Evolutionary conservation across 37 sponge, comb jelly and placozoan genomes (phyloP).

Genomic region (Amphimedon queenslandica): DNA sequence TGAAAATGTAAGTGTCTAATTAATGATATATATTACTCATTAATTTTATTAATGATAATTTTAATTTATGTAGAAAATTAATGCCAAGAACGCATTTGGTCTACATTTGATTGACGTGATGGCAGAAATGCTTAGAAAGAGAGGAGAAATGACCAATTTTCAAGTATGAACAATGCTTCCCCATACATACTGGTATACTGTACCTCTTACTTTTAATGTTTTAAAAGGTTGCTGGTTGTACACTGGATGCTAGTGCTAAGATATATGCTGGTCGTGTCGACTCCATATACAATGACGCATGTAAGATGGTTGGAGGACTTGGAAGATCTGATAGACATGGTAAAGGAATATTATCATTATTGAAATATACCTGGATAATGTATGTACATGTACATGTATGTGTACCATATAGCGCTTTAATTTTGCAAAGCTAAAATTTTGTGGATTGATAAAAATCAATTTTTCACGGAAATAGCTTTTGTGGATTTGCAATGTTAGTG

Average conservation of each 20-base stretch:
- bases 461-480: too few relatives aligned
- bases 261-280: constrained; percentile 98
- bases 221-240: constrained; percentile 90
- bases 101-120: constrained; percentile 94
- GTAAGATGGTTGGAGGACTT: constrained; percentile 82
- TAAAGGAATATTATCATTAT: too few relatives aligned
- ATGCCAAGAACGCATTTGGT: constrained; percentile 97
- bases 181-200: too few relatives aligned
- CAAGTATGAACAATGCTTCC: too few relatives aligned
- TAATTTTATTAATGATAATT: neutral
- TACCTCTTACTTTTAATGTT: too few relatives aligned
- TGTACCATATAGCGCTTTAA: too few relatives aligned
- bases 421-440: too few relatives aligned
- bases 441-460: too few relatives aligned
- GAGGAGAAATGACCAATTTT: constrained; percentile 87
- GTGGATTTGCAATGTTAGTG: too few relatives aligned
- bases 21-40: too few relatives aligned
- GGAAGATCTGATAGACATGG: constrained; percentile 31
- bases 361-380: too few relatives aligned
- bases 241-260: constrained; percentile 98
- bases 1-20: constrained; percentile 86
- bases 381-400: too few relatives aligned
- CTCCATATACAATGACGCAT: constrained; percentile 89
- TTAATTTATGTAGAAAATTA: constrained; percentile 90
- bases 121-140: constrained; percentile 64